A percentile compares a stretch with the other conserved stretches of the same genome.
phyloP scores from a whole-genome alignment of 1,140 invertebrate species.

The Mylabris phalerata region DNA sequence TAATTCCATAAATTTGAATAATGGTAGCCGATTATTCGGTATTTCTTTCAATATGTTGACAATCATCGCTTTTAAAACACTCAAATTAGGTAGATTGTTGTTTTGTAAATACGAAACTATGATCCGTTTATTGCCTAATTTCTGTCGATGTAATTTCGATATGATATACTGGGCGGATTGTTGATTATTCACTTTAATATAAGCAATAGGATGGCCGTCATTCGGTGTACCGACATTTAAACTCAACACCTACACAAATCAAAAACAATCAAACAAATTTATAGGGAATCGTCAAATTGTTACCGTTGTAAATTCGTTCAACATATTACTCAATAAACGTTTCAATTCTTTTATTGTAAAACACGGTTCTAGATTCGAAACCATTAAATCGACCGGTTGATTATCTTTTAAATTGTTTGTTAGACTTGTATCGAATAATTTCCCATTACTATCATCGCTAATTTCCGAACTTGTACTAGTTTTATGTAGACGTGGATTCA shows the following conservation, averaged over 20 bases:
- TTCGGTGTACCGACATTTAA: constrained; percentile 59
- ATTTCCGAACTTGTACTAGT: constrained; percentile 25
- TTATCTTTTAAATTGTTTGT: constrained; percentile 7
- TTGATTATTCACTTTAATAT: constrained; percentile 55
- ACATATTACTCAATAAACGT: constrained; percentile 56
- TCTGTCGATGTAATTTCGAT: constrained; percentile 72
- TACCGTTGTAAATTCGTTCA: constrained; percentile 65
- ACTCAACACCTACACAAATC: constrained; percentile 52
- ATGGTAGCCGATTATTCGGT: constrained; percentile 65
- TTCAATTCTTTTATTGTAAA: constrained; percentile 66
- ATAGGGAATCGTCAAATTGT: not conserved
- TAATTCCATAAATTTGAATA: constrained; percentile 81
- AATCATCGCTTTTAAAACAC: constrained; percentile 58
- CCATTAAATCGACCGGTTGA: constrained; percentile 56
- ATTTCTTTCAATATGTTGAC: constrained; percentile 61
- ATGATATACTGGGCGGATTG: constrained; percentile 74
- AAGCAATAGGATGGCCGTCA: constrained; percentile 61
- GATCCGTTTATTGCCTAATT: constrained; percentile 77
- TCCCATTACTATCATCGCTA: constrained; percentile 21
- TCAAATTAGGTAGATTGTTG: constrained; percentile 53
- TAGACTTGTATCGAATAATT: not conserved
- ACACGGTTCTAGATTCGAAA: constrained; percentile 71
- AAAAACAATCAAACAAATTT: constrained; percentile 3
- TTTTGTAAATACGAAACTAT: constrained; percentile 66
- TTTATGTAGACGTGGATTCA: constrained; percentile 12